Evolutionary conservation across 30 jellyfish, hydroid and myxozoan genomes (phyloP).

Genomic region (Morbakka virulenta): DNA sequence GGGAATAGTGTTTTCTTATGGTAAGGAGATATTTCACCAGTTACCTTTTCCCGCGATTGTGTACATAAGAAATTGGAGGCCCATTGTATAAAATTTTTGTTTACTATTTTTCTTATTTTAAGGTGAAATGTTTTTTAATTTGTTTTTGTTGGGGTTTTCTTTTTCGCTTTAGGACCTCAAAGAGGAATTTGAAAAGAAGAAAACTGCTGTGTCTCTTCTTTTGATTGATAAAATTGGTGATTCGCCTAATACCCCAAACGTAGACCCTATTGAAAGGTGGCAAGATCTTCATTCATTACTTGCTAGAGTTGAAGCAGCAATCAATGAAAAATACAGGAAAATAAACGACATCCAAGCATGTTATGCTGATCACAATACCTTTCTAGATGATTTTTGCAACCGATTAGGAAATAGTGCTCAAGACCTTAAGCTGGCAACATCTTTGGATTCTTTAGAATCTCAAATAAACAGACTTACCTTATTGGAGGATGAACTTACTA

Average conservation of each 20-base stretch:
- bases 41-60: too few relatives aligned
- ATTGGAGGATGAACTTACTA: not conserved
- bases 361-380: not conserved
- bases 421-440: not conserved
- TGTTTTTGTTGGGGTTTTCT: not conserved
- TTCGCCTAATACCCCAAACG: too few relatives aligned
- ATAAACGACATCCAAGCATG: not conserved
- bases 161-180: constrained; percentile 11
- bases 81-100: too few relatives aligned
- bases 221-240: not conserved
- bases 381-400: too few relatives aligned
- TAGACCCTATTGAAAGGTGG: too few relatives aligned
- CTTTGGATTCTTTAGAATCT: not conserved
- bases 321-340: not conserved
- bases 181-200: constrained; percentile 39
- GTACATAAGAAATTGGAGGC: too few relatives aligned
- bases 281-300: too few relatives aligned
- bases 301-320: not conserved
- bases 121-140: not conserved
- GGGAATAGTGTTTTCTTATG: too few relatives aligned
- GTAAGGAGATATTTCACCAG: too few relatives aligned
- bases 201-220: not conserved
- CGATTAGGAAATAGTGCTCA: not conserved
- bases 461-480: not conserved
- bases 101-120: too few relatives aligned